Evolutionary conservation across 2,888 invertebrate genomes (phyloP).

Genomic region (Lamproptera curius): DNA sequence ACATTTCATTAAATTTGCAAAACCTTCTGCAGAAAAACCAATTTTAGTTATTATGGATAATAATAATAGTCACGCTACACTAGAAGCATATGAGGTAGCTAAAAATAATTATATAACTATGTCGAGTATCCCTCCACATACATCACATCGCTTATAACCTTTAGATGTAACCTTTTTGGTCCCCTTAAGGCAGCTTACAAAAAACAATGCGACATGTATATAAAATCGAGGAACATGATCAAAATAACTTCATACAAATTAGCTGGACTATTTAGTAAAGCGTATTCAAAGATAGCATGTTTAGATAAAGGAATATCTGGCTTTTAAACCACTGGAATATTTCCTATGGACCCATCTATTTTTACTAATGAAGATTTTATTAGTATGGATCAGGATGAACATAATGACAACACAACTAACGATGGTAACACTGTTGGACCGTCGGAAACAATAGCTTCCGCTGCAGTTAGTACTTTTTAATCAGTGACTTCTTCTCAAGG

Average conservation of each 20-base stretch:
- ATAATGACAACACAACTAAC: background rate
- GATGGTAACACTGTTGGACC: background rate
- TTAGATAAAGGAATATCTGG: background rate
- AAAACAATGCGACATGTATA: background rate
- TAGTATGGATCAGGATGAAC: background rate
- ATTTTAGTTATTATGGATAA: constrained; percentile 18
- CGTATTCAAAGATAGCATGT: background rate
- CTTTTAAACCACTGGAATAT: background rate
- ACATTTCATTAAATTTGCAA: constrained; percentile 2
- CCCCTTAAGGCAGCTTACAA: background rate
- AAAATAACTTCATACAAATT: background rate
- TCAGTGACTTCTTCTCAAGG: background rate
- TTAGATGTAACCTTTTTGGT: background rate
- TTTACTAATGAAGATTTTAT: background rate
- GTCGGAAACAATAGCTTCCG: background rate
- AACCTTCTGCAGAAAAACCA: constrained; percentile 10
- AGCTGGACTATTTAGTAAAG: background rate
- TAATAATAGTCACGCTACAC: constrained; percentile 12
- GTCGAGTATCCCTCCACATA: background rate
- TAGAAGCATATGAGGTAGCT: constrained; percentile 13
- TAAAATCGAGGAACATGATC: background rate
- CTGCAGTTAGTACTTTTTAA: background rate
- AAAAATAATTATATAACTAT: constrained; percentile 20
- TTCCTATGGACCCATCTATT: background rate
- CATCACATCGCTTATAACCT: background rate